These are phyloP conservation scores for Perodicticus potto DNA, from an alignment of 2,797 vertebrate species.

Conservation along the genomic window DNA sequence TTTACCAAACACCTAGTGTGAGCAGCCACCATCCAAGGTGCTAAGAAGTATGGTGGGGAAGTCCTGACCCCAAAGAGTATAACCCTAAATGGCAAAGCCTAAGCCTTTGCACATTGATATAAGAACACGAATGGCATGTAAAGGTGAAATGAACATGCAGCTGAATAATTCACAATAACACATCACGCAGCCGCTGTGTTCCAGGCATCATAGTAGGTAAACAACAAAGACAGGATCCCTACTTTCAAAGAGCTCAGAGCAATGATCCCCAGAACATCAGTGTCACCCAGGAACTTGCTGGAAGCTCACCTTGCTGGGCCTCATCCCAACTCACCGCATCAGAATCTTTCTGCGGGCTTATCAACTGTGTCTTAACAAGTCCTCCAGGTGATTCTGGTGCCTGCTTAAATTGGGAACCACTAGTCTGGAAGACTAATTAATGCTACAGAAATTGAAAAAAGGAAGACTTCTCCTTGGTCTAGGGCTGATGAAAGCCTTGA, in stretches of 20 bases:
- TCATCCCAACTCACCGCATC: neutral
- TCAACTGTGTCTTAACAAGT: neutral
- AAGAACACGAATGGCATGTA: neutral
- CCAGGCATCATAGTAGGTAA: neutral
- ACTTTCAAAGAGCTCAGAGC: neutral
- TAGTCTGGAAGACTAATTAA: neutral
- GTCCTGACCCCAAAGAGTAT: neutral
- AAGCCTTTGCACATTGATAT: neutral
- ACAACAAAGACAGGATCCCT: neutral
- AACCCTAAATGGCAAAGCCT: constrained; percentile 38
- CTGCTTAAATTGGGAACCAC: neutral
- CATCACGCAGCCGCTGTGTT: neutral
- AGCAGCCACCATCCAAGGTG: neutral
- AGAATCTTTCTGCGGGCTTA: neutral
- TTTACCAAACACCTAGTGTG: neutral
- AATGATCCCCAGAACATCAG: neutral
- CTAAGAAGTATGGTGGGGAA: neutral
- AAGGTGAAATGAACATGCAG: neutral
- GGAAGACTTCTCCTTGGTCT: neutral
- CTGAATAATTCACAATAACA: neutral
- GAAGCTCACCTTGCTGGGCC: neutral
- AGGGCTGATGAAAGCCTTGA: neutral
- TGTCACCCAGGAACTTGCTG: neutral
- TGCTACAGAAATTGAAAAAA: neutral
- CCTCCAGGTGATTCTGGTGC: neutral